phyloP scores from a whole-genome alignment of 2,888 invertebrate species.

The Siphlonurus alternatus region DNA sequence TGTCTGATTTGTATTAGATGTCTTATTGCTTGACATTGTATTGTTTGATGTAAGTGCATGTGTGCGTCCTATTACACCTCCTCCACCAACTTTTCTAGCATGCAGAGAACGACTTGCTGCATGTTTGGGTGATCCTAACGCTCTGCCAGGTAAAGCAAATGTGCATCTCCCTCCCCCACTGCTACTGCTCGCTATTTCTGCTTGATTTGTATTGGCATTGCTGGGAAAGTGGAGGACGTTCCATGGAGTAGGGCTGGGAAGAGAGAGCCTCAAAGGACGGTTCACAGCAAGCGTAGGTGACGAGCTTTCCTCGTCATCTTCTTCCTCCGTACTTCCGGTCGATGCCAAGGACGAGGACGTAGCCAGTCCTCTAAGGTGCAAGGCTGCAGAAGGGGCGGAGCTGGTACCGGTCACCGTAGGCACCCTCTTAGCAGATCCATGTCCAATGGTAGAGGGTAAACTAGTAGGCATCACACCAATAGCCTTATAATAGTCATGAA shows the following conservation, averaged over 20 bases:
- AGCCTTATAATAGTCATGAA: constrained; percentile 64
- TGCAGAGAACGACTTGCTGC: constrained; percentile 21
- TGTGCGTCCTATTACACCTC: constrained; percentile 15
- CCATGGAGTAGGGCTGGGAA: not conserved
- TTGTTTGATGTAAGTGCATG: constrained; percentile 13
- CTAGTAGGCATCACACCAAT: constrained; percentile 39
- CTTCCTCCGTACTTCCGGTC: constrained; percentile 27
- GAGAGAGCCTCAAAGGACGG: not conserved
- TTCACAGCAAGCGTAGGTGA: not conserved
- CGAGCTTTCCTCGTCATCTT: constrained; percentile 19
- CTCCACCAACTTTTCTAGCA: constrained; percentile 20
- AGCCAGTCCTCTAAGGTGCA: constrained; percentile 16
- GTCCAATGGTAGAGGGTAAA: not conserved
- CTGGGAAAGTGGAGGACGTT: not conserved
- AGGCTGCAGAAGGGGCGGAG: not conserved
- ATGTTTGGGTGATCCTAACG: constrained; percentile 22
- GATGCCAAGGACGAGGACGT: constrained; percentile 26
- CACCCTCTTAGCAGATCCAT: not conserved
- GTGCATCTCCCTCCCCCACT: no score
- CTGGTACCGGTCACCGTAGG: not conserved
- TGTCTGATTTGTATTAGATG: constrained; percentile 18
- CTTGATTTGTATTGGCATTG: not conserved
- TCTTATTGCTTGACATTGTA: constrained; percentile 13
- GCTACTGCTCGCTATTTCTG: not conserved
- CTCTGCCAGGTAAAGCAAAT: constrained; percentile 6